Conservation (phyloP, 2,888 invertebrate genomes). For the Hesperia comma region DNA sequence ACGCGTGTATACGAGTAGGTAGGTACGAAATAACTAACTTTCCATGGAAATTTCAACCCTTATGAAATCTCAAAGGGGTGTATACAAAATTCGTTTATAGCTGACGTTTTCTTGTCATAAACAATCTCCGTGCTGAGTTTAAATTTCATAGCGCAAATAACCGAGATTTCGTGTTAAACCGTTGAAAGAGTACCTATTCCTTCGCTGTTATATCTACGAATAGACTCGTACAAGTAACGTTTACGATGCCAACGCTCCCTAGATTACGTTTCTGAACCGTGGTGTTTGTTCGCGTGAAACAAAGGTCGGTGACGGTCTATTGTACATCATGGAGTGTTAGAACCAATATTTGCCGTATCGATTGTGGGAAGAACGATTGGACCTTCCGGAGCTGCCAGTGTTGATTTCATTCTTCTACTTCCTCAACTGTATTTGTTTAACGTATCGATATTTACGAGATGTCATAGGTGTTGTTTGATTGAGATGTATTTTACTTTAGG, state of each 20-base stretch:
- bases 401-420: background rate
- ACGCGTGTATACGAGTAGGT: no score
- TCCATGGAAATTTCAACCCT: no score
- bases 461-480: no score
- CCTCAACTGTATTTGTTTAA: background rate
- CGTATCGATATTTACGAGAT: background rate
- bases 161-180: no score
- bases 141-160: no score
- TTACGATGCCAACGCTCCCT: background rate
- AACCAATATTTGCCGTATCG: slow-evolving; percentile 31
- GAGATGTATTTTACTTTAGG: no score
- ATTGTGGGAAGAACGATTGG: slow-evolving; percentile 25
- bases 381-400: background rate
- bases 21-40: no score
- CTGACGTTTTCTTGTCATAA: no score
- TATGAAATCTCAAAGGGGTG: no score
- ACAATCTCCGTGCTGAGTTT: no score
- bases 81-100: no score
- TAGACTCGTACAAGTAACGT: slow-evolving; percentile 4
- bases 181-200: no score
- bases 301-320: slow-evolving; percentile 21
- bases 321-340: slow-evolving; percentile 14
- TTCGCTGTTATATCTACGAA: background rate
- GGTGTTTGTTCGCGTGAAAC: slow-evolving; percentile 26
- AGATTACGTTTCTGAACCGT: slow-evolving; percentile 20